Conservation (phyloP, 2,888 invertebrate species). For the Apotomis turbidana region DNA sequence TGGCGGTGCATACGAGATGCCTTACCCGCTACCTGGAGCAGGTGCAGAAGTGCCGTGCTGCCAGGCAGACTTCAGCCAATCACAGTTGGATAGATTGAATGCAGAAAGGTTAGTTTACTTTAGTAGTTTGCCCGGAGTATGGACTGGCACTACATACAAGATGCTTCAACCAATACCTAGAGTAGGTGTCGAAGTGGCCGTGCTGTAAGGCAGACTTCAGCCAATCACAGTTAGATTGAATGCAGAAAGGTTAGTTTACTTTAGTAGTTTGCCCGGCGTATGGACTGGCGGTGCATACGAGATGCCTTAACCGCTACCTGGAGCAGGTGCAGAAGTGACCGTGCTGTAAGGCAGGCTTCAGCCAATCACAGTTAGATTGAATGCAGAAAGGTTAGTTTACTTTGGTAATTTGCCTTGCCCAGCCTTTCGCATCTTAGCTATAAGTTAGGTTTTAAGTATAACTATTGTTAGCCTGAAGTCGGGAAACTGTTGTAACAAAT, state of each 20-base stretch:
- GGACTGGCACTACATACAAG: conserved; percentile 66
- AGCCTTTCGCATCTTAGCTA: no score
- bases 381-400: conserved; percentile 56
- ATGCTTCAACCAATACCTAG: conserved; percentile 67
- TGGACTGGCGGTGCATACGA: conserved; percentile 65
- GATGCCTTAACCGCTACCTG: conserved; percentile 67
- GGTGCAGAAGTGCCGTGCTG: conserved; percentile 76
- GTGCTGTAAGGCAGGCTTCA: conserved; percentile 70
- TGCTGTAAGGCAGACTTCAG: conserved; percentile 71
- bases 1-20: conserved; percentile 70
- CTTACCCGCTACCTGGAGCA: conserved; percentile 66
- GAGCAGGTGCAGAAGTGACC: conserved; percentile 74
- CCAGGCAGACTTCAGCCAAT: conserved; percentile 60
- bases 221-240: conserved; percentile 60
- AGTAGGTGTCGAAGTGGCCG: conserved; percentile 73
- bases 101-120: conserved; percentile 54
- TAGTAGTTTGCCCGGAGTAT: conserved; percentile 63
- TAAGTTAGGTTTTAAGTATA: no score
- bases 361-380: conserved; percentile 59
- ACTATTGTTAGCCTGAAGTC: no score
- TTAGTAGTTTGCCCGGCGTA: conserved; percentile 62
- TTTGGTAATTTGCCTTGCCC: conserved; percentile 55
- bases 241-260: conserved; percentile 55
- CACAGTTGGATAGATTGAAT: conserved; percentile 62
- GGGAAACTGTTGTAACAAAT: no score